These are phyloP conservation scores for Sparus aurata DNA, from an alignment of 2,797 vertebrate genomes.

Conservation along the genomic window DNA sequence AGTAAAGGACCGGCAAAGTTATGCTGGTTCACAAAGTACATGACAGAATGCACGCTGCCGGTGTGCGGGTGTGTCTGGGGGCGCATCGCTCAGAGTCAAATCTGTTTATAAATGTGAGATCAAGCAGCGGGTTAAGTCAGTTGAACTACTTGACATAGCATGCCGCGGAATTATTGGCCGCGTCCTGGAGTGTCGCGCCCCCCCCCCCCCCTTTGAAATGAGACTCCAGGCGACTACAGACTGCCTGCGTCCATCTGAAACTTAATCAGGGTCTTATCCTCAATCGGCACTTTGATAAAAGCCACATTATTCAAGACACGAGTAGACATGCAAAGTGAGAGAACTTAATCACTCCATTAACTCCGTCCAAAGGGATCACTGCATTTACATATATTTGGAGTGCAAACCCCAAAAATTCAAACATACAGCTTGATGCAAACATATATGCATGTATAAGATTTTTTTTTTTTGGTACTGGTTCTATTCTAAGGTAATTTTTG, in stretches of 20 bases:
- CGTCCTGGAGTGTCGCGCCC: constrained; percentile 23
- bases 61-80: constrained; percentile 15
- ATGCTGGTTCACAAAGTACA: constrained; percentile 36
- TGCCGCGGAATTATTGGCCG: constrained; percentile 22
- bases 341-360: constrained; percentile 43
- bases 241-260: constrained; percentile 54
- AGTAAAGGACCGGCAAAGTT: constrained; percentile 1
- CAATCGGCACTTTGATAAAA: constrained; percentile 45
- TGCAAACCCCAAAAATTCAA: not conserved
- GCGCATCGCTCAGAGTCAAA: constrained; percentile 18
- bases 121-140: constrained; percentile 1
- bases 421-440: not conserved
- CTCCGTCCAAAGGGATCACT: constrained; percentile 47
- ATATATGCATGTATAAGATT: not conserved
- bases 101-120: constrained; percentile 42
- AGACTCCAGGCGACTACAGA: constrained; percentile 34
- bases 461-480: not conserved
- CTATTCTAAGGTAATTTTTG: not conserved
- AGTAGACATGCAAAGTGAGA: constrained; percentile 36
- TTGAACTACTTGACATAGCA: constrained; percentile 32
- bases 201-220: constrained; percentile 30
- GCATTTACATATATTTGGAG: constrained; percentile 43
- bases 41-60: constrained; percentile 19
- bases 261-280: constrained; percentile 51
- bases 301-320: constrained; percentile 51